Evolutionary conservation across 2,113 vertebrate species (phyloP).

Genomic region (Pseudorasbora parva): DNA sequence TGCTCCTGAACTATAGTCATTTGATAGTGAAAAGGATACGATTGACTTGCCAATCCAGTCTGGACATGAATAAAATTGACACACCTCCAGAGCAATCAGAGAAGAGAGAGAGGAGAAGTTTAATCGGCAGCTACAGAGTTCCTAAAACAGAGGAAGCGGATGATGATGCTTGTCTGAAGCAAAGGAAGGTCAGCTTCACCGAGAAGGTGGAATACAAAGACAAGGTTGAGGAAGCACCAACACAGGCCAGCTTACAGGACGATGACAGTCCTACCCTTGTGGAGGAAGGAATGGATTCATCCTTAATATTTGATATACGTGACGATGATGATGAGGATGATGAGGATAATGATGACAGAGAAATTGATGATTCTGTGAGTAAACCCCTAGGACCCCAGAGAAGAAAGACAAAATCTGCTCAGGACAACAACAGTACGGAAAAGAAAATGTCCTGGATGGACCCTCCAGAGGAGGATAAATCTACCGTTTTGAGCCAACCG

Average conservation of each 20-base stretch:
- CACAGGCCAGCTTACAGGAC: constrained; percentile 82
- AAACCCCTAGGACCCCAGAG: constrained; percentile 56
- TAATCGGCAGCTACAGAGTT: constrained; percentile 32
- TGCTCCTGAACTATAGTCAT: constrained; percentile 77
- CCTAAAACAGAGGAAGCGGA: constrained; percentile 76
- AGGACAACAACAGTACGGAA: constrained; percentile 73
- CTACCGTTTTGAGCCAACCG: constrained; percentile 85
- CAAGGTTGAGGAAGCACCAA: constrained; percentile 53
- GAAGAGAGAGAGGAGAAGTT: constrained; percentile 76
- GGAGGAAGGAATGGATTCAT: constrained; percentile 90
- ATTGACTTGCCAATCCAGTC: constrained; percentile 2
- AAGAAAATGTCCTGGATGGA: constrained; percentile 91
- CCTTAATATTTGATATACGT: constrained; percentile 85
- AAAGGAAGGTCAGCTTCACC: constrained; percentile 95
- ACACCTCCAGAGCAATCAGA: constrained; percentile 64
- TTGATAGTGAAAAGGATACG: constrained; percentile 53
- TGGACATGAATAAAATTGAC: background rate
- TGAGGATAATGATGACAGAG: constrained; percentile 66
- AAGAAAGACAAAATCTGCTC: constrained; percentile 64
- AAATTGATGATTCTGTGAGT: constrained; percentile 48
- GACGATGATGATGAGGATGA: constrained; percentile 85
- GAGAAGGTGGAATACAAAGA: constrained; percentile 82
- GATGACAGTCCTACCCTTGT: constrained; percentile 96
- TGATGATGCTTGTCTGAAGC: constrained; percentile 88
- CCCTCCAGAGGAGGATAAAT: constrained; percentile 83